Evolutionary conservation across 2,113 vertebrate species (phyloP).

Genomic region (Columbina picui): DNA sequence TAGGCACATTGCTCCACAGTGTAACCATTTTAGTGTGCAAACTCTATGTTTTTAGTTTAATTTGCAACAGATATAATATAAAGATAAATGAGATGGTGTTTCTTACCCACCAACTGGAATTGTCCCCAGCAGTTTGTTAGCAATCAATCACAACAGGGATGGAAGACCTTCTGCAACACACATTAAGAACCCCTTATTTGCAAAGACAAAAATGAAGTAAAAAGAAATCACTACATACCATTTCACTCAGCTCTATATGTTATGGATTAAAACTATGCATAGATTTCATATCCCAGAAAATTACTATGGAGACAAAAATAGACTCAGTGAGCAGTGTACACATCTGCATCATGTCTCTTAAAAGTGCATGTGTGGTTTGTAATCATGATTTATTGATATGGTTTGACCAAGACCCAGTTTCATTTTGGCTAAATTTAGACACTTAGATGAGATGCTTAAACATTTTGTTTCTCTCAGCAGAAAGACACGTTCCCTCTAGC

Average conservation of each 20-base stretch:
- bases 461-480: background rate
- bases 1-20: constrained; percentile 70
- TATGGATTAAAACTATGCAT: background rate
- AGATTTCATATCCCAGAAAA: background rate
- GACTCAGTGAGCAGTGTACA: accelerated
- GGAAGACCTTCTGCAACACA: constrained; percentile 25
- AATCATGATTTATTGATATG: background rate
- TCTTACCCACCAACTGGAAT: constrained; percentile 69
- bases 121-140: constrained; percentile 65
- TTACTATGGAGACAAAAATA: background rate
- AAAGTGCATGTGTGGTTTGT: background rate
- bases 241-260: background rate
- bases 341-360: background rate
- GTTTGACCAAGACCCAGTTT: background rate
- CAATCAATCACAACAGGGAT: constrained; percentile 66
- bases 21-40: constrained; percentile 73
- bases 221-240: background rate
- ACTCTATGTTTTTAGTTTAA: constrained; percentile 75
- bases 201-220: constrained; percentile 19
- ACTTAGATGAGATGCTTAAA: background rate
- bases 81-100: constrained; percentile 75
- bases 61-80: constrained; percentile 76
- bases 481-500: background rate
- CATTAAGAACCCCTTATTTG: constrained; percentile 46
- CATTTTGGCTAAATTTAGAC: background rate